Base-by-base conservation (phyloP, 2,797 vertebrate species). In the Urosaurus nigricauda region DNA sequence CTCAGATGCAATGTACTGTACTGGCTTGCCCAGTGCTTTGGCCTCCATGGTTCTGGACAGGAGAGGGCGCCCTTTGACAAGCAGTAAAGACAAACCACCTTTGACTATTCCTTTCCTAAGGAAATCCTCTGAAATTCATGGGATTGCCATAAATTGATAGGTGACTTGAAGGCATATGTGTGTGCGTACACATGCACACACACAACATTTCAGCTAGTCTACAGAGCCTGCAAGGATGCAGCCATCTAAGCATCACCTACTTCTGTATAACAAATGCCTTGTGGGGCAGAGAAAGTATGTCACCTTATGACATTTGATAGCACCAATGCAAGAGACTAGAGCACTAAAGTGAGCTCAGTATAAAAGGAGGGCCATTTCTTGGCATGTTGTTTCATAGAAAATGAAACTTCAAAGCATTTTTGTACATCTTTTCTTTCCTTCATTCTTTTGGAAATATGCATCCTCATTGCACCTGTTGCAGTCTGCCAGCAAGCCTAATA, bases 291-390 rank as follows among this genome's bases (percentile, higher is more conserved):
- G 0, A 0, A 37, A 37, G 24, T 47, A 40, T 24, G 77, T 40
- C 65, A 11, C 60, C 80, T 82, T 71, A 32, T 53, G 71, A 70
- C 37, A 0, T 84, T 89, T 83, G 80, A 47, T 32, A 43, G 4
- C 43, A 32, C 71, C 1, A 1, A 40, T 37, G 6, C 70, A 40
- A 26, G 53, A 12, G 17, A 86, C 24, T 24, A 0, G 0, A 0
- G 11, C n/a, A 65, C 2, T 88, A 78, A 79, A 40, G 8, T 11
- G 24, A 0, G 51, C 32, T 14, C 13, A 26, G 5, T 47, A 14
- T 37, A n/a, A 5, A 16, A 16, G 35, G 43, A 19, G n/a, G 47
- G 26, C 5, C 17, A 51, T 74, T 63, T 29, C 56, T 35, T 88
- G 43, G 5, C 16, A 21, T 35, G 35, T 56, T 85, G 8, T 53